Evolutionary conservation across 1,140 invertebrate genomes (phyloP).

Genomic region (Atta colombica): DNA sequence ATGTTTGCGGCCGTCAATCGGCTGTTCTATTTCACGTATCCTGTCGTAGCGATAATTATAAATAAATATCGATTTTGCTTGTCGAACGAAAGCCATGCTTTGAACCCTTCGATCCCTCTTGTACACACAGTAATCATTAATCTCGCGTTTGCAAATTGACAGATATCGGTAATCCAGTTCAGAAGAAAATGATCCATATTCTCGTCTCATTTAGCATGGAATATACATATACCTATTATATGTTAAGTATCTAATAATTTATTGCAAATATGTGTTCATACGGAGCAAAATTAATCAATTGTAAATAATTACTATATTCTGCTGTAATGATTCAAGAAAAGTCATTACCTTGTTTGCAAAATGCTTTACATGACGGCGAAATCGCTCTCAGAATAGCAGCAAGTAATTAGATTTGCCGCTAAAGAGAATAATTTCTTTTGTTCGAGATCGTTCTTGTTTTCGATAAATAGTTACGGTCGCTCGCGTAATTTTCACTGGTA

Average conservation of each 20-base stretch:
- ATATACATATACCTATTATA: not conserved
- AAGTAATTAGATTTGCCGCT: conserved; percentile 51
- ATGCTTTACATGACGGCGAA: conserved; percentile 27
- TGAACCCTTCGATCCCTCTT: conserved; percentile 4
- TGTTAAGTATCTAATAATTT: not conserved
- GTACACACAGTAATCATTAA: conserved; percentile 25
- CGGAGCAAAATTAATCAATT: not conserved
- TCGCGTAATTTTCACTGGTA: conserved; percentile 38
- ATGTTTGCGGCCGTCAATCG: conserved; percentile 26
- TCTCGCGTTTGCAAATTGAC: conserved; percentile 42
- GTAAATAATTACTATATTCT: conserved; percentile 1
- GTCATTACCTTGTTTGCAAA: conserved; percentile 26
- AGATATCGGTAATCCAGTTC: not conserved
- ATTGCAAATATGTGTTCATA: not conserved
- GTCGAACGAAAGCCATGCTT: conserved; percentile 3
- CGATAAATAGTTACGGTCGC: conserved; percentile 47
- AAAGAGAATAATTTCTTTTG: conserved; percentile 61
- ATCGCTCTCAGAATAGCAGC: conserved; percentile 24
- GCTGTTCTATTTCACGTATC: conserved; percentile 33
- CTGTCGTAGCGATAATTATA: conserved; percentile 52
- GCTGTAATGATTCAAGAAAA: conserved; percentile 26
- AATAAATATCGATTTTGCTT: conserved; percentile 57
- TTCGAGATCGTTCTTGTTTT: conserved; percentile 54
- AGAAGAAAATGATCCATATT: conserved; percentile 8
- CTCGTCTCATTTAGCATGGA: not conserved